A percentile compares a stretch with the other conserved stretches of the same genome.
Evolutionary conservation across 2,113 vertebrate genomes (phyloP).

Genomic region (Monarcha castaneiventris): DNA sequence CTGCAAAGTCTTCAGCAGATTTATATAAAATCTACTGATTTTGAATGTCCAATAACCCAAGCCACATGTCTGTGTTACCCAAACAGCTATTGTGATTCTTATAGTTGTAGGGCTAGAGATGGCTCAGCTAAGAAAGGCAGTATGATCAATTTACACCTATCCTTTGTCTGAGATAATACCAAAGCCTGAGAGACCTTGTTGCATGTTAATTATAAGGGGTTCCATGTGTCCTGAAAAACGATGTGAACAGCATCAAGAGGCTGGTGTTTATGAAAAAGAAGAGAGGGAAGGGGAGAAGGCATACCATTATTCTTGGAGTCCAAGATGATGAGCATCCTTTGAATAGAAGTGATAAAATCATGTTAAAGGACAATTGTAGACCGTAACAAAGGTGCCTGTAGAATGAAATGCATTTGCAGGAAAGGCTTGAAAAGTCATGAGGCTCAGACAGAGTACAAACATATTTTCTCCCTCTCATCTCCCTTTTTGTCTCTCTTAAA

Average conservation of each 20-base stretch:
- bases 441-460: neutral
- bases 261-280: neutral
- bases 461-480: neutral
- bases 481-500: neutral
- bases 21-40: neutral
- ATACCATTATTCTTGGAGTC: neutral
- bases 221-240: neutral
- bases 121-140: neutral
- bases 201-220: neutral
- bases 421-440: neutral
- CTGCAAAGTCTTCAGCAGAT: neutral
- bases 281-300: neutral
- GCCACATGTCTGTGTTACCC: neutral
- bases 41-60: neutral
- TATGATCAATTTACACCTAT: neutral
- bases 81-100: neutral
- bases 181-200: neutral
- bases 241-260: neutral
- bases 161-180: neutral
- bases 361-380: neutral
- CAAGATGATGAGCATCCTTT: neutral
- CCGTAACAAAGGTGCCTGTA: neutral
- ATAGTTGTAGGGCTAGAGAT: neutral
- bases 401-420: neutral
- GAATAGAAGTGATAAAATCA: neutral